Percentiles rank a stretch among this genome's conserved stretches.
Conservation (phyloP, 2,113 vertebrate species). For the Phalacrocorax brasilianus region DNA sequence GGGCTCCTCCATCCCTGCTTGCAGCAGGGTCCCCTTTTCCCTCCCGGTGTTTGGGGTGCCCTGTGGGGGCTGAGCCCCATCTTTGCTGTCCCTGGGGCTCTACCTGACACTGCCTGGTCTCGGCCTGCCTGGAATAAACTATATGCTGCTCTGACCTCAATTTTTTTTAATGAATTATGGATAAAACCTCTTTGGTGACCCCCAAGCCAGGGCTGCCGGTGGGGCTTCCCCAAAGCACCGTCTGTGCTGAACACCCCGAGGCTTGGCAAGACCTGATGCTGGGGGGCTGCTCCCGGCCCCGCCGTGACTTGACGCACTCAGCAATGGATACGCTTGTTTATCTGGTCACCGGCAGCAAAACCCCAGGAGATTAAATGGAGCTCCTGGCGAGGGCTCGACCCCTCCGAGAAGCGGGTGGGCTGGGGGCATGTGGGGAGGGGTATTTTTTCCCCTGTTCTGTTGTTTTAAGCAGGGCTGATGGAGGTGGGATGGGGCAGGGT, state of each 20-base stretch:
- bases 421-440: too few relatives aligned
- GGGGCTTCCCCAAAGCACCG: not conserved
- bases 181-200: not conserved
- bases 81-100: not conserved
- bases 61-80: not conserved
- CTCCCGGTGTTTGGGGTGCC: not conserved
- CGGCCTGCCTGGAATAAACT: not conserved
- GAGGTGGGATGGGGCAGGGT: not conserved
- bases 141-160: not conserved
- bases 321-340: not conserved
- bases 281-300: not conserved
- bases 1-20: not conserved
- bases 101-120: not conserved
- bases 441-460: not conserved
- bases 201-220: fast-evolving
- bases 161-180: not conserved
- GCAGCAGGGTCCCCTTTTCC: not conserved
- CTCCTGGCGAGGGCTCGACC: not conserved
- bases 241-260: fast-evolving
- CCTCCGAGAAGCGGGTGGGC: not conserved
- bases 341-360: not conserved
- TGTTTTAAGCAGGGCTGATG: not conserved
- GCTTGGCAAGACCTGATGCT: not conserved
- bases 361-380: not conserved
- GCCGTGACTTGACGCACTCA: not conserved